phyloP scores from a whole-genome alignment of 2,113 vertebrate genomes.

The Litocranius walleri region DNA sequence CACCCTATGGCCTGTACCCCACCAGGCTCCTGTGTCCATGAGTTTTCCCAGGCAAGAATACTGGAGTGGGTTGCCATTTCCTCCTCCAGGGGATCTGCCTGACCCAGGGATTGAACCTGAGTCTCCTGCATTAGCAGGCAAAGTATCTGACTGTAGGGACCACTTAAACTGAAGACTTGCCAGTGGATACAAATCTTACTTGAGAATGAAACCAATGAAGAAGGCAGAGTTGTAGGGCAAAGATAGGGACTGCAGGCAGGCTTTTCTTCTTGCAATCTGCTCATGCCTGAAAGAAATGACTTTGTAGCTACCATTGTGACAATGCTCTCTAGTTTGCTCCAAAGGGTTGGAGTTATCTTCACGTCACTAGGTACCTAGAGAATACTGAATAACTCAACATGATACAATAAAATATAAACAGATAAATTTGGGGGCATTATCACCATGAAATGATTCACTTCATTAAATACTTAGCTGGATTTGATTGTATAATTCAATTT shows the following conservation, averaged over 20 bases:
- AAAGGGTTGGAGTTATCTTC: not conserved
- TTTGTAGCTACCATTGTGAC: not conserved
- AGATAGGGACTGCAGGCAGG: not conserved
- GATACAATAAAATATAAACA: not conserved
- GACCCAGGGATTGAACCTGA: not conserved
- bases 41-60: not conserved
- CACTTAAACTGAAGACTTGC: not conserved
- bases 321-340: not conserved
- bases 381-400: not conserved
- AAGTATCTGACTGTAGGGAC: not conserved
- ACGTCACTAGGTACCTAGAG: not conserved
- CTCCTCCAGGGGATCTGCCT: not conserved
- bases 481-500: slow-evolving; percentile 1
- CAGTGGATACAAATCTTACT: not conserved
- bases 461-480: not conserved
- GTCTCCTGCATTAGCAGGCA: not conserved
- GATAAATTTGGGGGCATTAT: not conserved
- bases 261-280: not conserved
- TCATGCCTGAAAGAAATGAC: not conserved
- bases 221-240: not conserved
- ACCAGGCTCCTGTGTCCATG: not conserved
- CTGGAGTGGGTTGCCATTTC: not conserved
- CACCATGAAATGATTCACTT: not conserved
- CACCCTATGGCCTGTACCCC: not conserved
- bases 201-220: not conserved